Evolutionary conservation across 2,113 vertebrate species (phyloP), one percentile per base, ranked within the genome.

Genomic region (Pionites leucogaster): DNA sequence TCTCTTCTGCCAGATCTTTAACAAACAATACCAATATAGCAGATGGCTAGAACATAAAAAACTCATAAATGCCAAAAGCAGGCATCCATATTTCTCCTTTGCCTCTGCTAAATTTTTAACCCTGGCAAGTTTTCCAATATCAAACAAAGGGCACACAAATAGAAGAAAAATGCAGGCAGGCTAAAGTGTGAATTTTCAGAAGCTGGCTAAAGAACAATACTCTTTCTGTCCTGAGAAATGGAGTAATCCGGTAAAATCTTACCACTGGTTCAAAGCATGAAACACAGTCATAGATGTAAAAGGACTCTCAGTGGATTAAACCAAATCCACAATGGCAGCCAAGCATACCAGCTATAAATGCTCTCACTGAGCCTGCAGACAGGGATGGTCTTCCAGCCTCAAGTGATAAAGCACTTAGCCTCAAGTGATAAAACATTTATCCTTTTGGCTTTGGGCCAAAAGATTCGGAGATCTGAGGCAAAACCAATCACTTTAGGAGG

Each of bases 371-470:
- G 85, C 94, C 82, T 81, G 49, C 28, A 78, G 94, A 94, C 91
- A 53, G 1, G 72, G 94, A 88, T 93, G 97, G 75, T 90, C 82
- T 77, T 78, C 44, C 55, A 93, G 89, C 76, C 72, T 86, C 85
- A 88, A 96, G 94, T 94, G 94, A 97, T 95, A 97, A 96, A 97
- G 88, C 86, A 97, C 96, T 98, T 12, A 93, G 89, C 75, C 75
- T 86, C 85, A 88, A 96, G 94, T 94, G 94, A 97, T 95, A 97
- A 96, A 97, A 84, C 85, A 97, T 96, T 98, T 97, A 96, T 72
- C 85, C 62, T 41, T 92, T 92, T 78, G 79, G 93, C 96, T 96
- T 94, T 93, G 67, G 49, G 67, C 92, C 95, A 96, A 93, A 97
- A 94, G 86, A 92, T 90, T 95, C 68, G 81, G 89, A 86, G 97